A percentile compares a stretch with the other conserved stretches of the same genome.
These are phyloP conservation scores for Acanthopagrus latus DNA, from an alignment of 2,797 vertebrate genomes.

Conservation along the genomic window DNA sequence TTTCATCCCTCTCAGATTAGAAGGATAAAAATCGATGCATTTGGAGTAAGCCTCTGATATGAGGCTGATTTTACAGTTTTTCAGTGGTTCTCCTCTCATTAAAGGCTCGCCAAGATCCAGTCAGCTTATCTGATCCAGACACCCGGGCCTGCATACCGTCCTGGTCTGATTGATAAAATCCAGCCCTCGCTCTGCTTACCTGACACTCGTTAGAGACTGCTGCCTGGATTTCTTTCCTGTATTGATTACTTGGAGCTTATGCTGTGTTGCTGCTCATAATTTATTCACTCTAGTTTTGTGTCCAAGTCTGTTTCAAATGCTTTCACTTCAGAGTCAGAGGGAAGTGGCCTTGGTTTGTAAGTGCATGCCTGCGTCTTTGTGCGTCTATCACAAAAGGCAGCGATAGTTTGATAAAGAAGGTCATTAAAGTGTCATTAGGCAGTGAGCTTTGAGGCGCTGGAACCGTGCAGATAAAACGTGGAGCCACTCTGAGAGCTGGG, in stretches of 20 bases:
- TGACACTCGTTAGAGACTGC: constrained; percentile 40
- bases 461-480: constrained; percentile 75
- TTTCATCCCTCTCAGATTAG: constrained; percentile 24
- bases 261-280: constrained; percentile 19
- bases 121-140: constrained; percentile 82
- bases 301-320: constrained; percentile 31
- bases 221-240: constrained; percentile 36
- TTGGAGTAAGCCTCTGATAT: constrained; percentile 25
- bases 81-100: constrained; percentile 50
- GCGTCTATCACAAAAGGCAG: constrained; percentile 67
- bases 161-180: constrained; percentile 47
- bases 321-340: constrained; percentile 13
- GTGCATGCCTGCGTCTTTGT: constrained; percentile 71
- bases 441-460: constrained; percentile 66
- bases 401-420: constrained; percentile 81
- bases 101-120: constrained; percentile 52
- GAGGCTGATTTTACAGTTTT: constrained; percentile 39
- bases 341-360: constrained; percentile 35
- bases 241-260: constrained; percentile 39
- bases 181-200: constrained; percentile 42
- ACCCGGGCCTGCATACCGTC: constrained; percentile 13
- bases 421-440: constrained; percentile 85
- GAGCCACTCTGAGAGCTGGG: constrained; percentile 63
- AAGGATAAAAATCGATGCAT: constrained; percentile 32
- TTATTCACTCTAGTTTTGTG: constrained; percentile 19